These are phyloP conservation scores for Abrostola triplasia DNA, from an alignment of 2,888 invertebrate species.

Conservation along the genomic window DNA sequence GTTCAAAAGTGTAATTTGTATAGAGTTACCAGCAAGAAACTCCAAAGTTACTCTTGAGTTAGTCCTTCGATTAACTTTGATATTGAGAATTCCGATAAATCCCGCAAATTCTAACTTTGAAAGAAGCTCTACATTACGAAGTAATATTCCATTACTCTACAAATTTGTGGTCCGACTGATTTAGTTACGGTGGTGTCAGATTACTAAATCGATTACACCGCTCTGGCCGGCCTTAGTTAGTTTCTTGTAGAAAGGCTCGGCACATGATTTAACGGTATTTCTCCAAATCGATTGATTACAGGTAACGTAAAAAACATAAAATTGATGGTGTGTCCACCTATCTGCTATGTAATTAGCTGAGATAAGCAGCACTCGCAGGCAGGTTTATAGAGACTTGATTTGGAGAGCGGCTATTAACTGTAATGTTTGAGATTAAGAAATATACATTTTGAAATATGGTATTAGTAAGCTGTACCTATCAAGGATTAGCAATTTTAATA, in stretches of 20 bases:
- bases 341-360: not conserved
- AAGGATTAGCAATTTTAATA: no score
- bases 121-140: not conserved
- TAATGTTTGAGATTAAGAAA: no score
- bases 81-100: no score
- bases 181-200: slow-evolving; percentile 2
- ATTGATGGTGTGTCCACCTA: not conserved
- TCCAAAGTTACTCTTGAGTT: no score
- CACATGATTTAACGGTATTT: slow-evolving; percentile 1
- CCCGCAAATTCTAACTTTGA: not conserved
- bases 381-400: not conserved
- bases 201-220: slow-evolving; percentile 3
- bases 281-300: not conserved
- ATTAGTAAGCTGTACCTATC: no score
- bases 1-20: no score
- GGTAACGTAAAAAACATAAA: not conserved
- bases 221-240: not conserved
- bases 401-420: not conserved
- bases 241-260: not conserved
- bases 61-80: no score
- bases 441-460: no score
- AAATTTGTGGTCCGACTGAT: not conserved
- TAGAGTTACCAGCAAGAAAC: no score
- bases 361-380: not conserved
- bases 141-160: not conserved